phyloP scores from a whole-genome alignment of 2,113 vertebrate genomes.

The Laticauda laticaudata region DNA sequence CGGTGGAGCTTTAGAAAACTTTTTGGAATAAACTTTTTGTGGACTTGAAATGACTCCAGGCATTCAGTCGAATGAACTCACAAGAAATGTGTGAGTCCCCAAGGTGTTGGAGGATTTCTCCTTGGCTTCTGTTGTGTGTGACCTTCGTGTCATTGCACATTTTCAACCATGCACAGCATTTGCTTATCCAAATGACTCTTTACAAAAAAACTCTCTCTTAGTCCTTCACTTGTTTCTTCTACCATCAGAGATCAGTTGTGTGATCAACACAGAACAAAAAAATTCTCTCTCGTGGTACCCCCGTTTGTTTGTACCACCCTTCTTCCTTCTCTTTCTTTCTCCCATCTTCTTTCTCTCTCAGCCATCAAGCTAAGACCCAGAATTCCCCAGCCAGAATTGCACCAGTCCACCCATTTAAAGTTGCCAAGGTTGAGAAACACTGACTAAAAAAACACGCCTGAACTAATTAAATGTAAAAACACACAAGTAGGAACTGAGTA shows the following conservation, averaged over 20 bases:
- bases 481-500: no score
- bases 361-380: not conserved
- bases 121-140: not conserved
- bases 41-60: not conserved
- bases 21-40: not conserved
- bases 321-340: not conserved
- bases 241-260: not conserved
- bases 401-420: no score
- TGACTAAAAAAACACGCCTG: no score
- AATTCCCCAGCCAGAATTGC: no score
- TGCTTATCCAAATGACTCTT: not conserved
- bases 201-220: not conserved
- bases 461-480: no score
- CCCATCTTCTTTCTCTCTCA: no score
- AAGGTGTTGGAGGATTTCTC: not conserved
- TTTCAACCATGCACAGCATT: not conserved
- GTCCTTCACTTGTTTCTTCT: not conserved
- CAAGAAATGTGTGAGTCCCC: not conserved
- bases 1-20: not conserved
- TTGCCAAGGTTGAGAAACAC: no score
- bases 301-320: not conserved
- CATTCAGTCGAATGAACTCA: not conserved
- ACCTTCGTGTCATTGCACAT: not conserved
- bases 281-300: not conserved
- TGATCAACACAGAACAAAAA: not conserved